A percentile compares a stretch with the other conserved stretches of the same genome.
phyloP scores from a whole-genome alignment of 2,113 vertebrate genomes.

The Etia nguti region DNA sequence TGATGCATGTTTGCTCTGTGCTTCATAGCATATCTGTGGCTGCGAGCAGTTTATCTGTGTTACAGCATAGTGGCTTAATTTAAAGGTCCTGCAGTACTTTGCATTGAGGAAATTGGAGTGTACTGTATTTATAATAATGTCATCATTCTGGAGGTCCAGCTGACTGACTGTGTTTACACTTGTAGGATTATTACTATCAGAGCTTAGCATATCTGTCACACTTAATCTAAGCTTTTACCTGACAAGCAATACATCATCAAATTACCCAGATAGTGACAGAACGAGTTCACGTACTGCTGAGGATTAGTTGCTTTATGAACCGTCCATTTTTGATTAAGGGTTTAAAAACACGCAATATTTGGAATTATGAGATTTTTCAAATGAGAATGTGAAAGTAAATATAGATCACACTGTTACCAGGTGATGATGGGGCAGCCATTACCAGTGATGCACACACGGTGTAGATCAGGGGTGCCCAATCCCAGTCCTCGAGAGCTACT shows the following conservation, averaged over 20 bases:
- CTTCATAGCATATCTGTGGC: not conserved
- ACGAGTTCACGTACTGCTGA: not conserved
- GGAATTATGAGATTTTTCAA: not conserved
- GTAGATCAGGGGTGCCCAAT: not conserved
- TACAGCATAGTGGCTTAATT: not conserved
- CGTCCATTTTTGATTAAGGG: not conserved
- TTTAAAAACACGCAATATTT: not conserved
- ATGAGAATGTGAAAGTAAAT: not conserved
- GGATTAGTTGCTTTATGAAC: not conserved
- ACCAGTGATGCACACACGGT: not conserved
- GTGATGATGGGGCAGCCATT: not conserved
- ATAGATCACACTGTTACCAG: not conserved
- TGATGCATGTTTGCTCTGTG: not conserved
- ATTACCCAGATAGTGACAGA: not conserved
- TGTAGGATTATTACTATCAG: not conserved
- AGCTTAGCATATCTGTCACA: slow-evolving; percentile 20
- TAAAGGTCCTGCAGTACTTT: not conserved
- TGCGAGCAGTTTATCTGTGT: not conserved
- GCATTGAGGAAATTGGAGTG: not conserved
- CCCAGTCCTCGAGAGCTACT: too few species aligned
- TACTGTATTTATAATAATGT: not conserved
- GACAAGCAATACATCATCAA: slow-evolving; percentile 10
- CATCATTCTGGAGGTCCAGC: not conserved
- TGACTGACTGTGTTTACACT: not conserved
- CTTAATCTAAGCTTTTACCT: slow-evolving; percentile 2